Base-by-base conservation (phyloP, 2,113 vertebrate species). In the Gnathochromis pfefferi region DNA sequence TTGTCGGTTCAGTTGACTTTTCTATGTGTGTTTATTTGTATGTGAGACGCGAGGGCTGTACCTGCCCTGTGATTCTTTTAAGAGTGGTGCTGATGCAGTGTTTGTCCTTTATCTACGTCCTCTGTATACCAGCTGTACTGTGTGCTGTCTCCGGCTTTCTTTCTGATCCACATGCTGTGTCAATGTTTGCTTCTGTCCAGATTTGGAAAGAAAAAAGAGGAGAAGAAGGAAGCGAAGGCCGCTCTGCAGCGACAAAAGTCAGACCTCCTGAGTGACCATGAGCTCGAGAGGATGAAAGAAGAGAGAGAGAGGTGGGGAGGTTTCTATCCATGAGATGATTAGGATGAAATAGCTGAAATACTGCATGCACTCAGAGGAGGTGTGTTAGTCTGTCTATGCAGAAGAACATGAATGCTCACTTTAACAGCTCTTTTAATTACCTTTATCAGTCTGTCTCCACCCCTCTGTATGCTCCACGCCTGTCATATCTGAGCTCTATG, bases 161-260 rank as follows among this genome's bases (percentile, higher is more conserved):
- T 16, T n/a, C 7, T 78, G 23, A 83, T 17, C 85, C 23, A 49
- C 14, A 26, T 54, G 5, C 19, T 81, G 2, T 83, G 4, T 81
- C 85, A 31, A 13, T 94, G 17, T 51, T 80, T 91, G 28, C 93
- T 86, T 81, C 88, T 89, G 33, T 91, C 60, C 94, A 99, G 98
- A 94, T 99, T 99, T 90, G 98, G 97, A 33, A 99, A 99, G 96
- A 99, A 97, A 92, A 99, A 97, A 87, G 98, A 99, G 10, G 97
- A 98, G 57, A 99, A 97, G 95, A 98, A 98, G 92, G 97, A 98
- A 73, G 96, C 96, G 57, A 98, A 98, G 87, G 86, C 91, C 3
- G 91, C 89, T 65, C 85, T 90, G 9, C 91, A 90, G 81, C 97
- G 97, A 89, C 97, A 96, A 23, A 95, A 95, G 57, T 94, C 95